Conservation (phyloP, 1,140 invertebrate genomes). For the Mycetomoellerius zeteki region DNA sequence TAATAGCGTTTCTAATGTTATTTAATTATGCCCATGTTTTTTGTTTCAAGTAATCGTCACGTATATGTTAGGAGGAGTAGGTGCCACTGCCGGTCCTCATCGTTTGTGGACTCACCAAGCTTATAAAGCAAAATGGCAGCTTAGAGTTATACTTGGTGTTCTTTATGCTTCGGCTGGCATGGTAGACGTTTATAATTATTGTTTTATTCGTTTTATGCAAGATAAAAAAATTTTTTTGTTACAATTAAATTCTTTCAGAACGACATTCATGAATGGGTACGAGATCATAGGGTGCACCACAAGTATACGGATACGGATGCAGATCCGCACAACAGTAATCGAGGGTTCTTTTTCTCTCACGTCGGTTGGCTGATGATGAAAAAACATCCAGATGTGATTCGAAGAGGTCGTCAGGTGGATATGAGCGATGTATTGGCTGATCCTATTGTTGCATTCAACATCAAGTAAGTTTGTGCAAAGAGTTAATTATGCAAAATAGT, state of each 20-base stretch:
- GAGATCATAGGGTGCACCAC: slow-evolving; percentile 96
- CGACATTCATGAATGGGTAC: slow-evolving; percentile 90
- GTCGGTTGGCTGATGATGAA: slow-evolving; percentile 95
- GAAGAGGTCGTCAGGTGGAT: slow-evolving; percentile 91
- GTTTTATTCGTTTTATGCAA: background rate
- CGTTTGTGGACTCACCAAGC: slow-evolving; percentile 94
- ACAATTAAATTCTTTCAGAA: slow-evolving; percentile 84
- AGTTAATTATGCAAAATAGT: background rate
- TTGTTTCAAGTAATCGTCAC: slow-evolving; percentile 84
- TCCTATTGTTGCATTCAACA: slow-evolving; percentile 92
- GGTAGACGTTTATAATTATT: slow-evolving; percentile 84
- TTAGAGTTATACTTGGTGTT: slow-evolving; percentile 90
- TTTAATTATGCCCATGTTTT: background rate
- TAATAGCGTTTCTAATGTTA: too few species aligned
- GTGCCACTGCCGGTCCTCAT: slow-evolving; percentile 94
- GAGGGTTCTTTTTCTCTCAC: slow-evolving; percentile 97
- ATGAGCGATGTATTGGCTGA: slow-evolving; percentile 93
- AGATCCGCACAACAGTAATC: slow-evolving; percentile 95
- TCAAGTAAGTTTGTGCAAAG: slow-evolving; percentile 87
- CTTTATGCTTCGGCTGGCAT: slow-evolving; percentile 92
- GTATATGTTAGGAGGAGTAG: slow-evolving; percentile 88
- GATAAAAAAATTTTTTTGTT: background rate
- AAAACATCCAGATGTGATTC: slow-evolving; percentile 94
- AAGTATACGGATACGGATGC: slow-evolving; percentile 96
- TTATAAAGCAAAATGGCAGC: slow-evolving; percentile 93